Evolutionary conservation across 2,888 invertebrate species (phyloP), one percentile per base, ranked within the genome.

Genomic region (Eupithecia subfuscata): DNA sequence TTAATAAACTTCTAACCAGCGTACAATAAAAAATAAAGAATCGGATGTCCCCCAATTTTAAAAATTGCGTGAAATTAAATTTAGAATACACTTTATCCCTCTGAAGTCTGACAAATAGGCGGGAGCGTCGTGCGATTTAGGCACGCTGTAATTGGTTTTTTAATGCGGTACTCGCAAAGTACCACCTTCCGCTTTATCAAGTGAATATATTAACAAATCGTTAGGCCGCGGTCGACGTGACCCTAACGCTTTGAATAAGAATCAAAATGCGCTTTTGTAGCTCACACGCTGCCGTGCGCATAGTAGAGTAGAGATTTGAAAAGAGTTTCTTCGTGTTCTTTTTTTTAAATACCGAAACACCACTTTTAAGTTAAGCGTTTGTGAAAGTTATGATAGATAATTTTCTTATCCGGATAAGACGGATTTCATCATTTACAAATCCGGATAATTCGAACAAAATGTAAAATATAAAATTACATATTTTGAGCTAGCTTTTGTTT

Each of bases 171-270:
- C 89, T 90, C 90, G 93, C 91, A 89, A 91, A 93, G 93, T 94
- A 94, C 91, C 94, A 94, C 91, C 94, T 93, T 93, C 91, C 92
- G 91, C 92, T 92, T 92, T 94, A 95, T 94, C 92, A 92, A 95
- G 94, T 93, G 95, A 94, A 95, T 95, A 94, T 92, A 94, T 95
- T 95, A 95, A 94, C 94, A 95, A 95, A 93, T 94, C 93, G 94
- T 94, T 92, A 91, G 91, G 90, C 86, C 88, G 92, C 89, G 91
- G 90, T 87, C 88, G 89, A 82, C 82, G 81, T 88, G 85, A 85
- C 88, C 91, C 91, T 88, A 83, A 85, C 84, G 85, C 90, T 84
- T 93, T 93, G 92, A 94, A 94, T 94, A 93, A 93, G 92, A 94
- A 93, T 94, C 93, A 94, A 94, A 82, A 92, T 87, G 90, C 90